Evolutionary conservation across 2,888 invertebrate species (phyloP).

Genomic region (Dyspetes luteomarginatus): DNA sequence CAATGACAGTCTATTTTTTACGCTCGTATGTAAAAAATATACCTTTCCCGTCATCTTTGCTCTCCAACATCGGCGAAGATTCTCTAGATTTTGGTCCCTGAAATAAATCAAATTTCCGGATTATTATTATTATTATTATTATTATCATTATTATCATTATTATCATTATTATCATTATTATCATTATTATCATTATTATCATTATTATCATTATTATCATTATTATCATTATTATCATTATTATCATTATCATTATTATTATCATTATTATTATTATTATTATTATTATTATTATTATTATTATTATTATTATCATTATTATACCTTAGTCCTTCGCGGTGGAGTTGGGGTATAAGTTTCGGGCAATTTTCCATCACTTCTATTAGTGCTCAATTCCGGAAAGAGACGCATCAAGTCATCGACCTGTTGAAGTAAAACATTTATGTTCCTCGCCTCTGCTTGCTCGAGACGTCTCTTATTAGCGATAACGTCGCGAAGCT

Average conservation of each 20-base stretch:
- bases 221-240: not conserved
- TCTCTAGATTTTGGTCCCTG: slow-evolving; percentile 89
- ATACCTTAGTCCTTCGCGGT: slow-evolving; percentile 88
- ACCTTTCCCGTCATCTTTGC: slow-evolving; percentile 88
- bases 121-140: not conserved
- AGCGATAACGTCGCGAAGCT: slow-evolving; percentile 83
- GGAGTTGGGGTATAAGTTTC: slow-evolving; percentile 88
- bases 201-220: not conserved
- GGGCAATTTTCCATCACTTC: slow-evolving; percentile 83
- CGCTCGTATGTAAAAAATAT: slow-evolving; percentile 36
- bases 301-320: not conserved
- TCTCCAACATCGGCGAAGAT: slow-evolving; percentile 89
- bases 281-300: not conserved
- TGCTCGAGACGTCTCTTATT: slow-evolving; percentile 85
- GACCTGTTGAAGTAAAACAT: slow-evolving; percentile 90
- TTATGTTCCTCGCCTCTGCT: slow-evolving; percentile 90
- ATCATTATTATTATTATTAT: not conserved
- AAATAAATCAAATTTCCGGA: slow-evolving; percentile 61
- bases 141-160: not conserved
- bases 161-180: not conserved
- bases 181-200: not conserved
- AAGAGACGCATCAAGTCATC: slow-evolving; percentile 91
- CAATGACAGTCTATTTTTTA: slow-evolving; percentile 78
- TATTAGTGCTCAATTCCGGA: slow-evolving; percentile 87
- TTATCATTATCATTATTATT: not conserved